phyloP scores from a whole-genome alignment of 2,888 invertebrate genomes.

The Lamellibrachia columna region DNA sequence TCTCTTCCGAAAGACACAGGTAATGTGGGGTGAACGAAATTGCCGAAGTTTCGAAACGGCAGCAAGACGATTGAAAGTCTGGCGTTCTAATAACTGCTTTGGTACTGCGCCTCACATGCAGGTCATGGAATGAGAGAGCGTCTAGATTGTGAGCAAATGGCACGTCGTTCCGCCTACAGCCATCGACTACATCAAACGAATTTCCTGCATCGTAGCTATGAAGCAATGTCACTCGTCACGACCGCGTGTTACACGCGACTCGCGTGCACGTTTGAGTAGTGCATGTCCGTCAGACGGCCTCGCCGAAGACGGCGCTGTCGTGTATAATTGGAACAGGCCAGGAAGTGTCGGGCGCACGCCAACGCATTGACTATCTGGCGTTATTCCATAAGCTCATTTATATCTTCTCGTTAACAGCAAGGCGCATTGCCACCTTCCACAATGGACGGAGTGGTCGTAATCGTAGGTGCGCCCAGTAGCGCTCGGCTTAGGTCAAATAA shows the following conservation, averaged over 20 bases:
- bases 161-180: not conserved
- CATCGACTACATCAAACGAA: not conserved
- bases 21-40: too few species aligned
- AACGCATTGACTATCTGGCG: not conserved
- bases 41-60: too few species aligned
- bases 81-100: too few species aligned
- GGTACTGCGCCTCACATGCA: too few species aligned
- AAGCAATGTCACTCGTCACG: not conserved
- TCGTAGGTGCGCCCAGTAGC: not conserved
- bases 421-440: slow-evolving; percentile 3
- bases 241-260: not conserved
- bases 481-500: not conserved
- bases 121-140: not conserved
- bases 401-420: not conserved
- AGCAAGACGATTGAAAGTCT: too few species aligned
- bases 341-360: not conserved
- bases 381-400: not conserved
- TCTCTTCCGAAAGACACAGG: too few species aligned
- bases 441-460: slow-evolving; percentile 6
- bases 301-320: not conserved
- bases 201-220: not conserved
- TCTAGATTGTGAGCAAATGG: not conserved
- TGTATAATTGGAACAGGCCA: not conserved
- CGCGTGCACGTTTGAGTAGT: not conserved
- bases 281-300: not conserved